A percentile compares a stretch with the other conserved stretches of the same genome.
phyloP scores from a whole-genome alignment of 2,797 vertebrate species.

The Epinephelus malabaricus region DNA sequence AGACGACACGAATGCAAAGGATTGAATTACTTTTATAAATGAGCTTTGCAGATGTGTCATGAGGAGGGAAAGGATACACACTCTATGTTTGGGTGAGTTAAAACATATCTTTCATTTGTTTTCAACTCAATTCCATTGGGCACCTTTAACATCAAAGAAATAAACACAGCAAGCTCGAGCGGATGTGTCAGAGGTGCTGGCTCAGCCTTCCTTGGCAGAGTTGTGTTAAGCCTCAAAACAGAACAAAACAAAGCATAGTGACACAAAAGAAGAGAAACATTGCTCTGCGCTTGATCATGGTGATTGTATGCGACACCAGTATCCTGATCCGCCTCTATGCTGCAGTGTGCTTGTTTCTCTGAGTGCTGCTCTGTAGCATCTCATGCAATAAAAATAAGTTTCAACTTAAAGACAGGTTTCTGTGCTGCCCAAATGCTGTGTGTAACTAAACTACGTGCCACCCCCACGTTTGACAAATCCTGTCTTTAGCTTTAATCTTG shows the following conservation, averaged over 20 bases:
- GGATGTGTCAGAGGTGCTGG: not conserved
- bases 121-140: not conserved
- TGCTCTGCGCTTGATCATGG: constrained; percentile 5
- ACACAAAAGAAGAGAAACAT: not conserved
- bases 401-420: not conserved
- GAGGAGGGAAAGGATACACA: not conserved
- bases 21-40: not conserved
- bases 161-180: not conserved
- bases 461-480: not conserved
- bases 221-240: not conserved
- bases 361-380: not conserved
- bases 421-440: not conserved
- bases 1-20: not conserved
- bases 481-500: not conserved
- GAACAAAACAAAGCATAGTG: not conserved
- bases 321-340: not conserved
- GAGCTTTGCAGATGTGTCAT: not conserved
- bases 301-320: not conserved
- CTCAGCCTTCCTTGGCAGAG: not conserved
- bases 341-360: not conserved
- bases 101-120: not conserved
- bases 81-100: not conserved
- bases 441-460: not conserved
- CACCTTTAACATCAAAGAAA: not conserved
- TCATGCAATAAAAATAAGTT: not conserved